Base-by-base conservation (phyloP, 2,113 vertebrate species). In the Ellobius talpinus region DNA sequence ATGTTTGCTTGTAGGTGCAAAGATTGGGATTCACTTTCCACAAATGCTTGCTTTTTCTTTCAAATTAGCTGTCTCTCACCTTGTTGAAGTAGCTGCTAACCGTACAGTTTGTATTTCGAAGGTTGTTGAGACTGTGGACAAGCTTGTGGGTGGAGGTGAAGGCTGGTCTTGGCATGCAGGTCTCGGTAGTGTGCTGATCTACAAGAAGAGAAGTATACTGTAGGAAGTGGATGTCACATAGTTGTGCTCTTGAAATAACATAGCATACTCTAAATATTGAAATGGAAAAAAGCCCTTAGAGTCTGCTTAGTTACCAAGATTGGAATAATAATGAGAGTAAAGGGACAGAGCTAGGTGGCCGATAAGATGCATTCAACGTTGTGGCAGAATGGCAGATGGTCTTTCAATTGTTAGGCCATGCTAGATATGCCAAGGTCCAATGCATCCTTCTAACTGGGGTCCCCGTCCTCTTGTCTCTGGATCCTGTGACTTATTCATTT, bases 151-250 rank as follows among this genome's bases (percentile, higher is more conserved):
- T 61, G 3, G 7, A n/a, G 3, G 2, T 16, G 50, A 23, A 66
- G 33, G 36, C 31, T 94, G 16, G 36, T 16, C 50, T 95, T 85
- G 61, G 8, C 17, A 45, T 31, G 7, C 29, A 78, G 52, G n/a
- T 52, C 31, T 81, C 89, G 92, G 24, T 65, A 58, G 50, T 5
- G 50, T 81, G 9, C 3, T 93, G 73, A 93, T 45, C 63, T 92
- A 74, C 31, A 61, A 70, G 73, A 74, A 13, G 33, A 74, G 52
- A 52, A 79, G 21, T 82, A 17, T 73, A 72, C 7, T 31, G 0
- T 7, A 79, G 76, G 17, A 19, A 65, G 73, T 12, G 58, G 72
- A 93, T 97, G 72, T 90, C 45, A 50, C n/a, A 42, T 82, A 92
- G 58, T 23, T 77, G 58, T 82, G 14, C 36, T 58, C 3, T 93